Base-by-base conservation (phyloP, 2,888 invertebrate genomes). In the Odontomyia ornata region DNA sequence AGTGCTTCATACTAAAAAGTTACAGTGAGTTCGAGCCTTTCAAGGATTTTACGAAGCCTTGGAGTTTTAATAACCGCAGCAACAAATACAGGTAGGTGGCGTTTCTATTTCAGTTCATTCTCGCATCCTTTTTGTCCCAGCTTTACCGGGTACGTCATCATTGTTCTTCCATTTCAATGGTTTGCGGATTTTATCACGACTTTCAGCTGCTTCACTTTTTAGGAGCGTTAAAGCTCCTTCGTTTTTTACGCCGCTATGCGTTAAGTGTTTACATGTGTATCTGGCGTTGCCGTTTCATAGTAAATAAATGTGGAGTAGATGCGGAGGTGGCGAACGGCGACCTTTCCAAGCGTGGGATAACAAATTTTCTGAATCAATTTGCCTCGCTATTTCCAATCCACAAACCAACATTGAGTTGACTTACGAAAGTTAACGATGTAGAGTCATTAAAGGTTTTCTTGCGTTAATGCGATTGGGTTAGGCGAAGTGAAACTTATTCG, bases 61-160 rank as follows among this genome's bases (percentile, higher is more conserved):
- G 18, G 11, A 36, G 65, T 15, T 18, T 11, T 60, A 28, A 25
- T 27, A 15, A 25, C 36, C 21, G n/a, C 57, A 65, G 11, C 36
- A 15, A n/a, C 18, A 65, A 27, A 65, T 9, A 65, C 30, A 65
- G 65, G 65, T 65, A 36, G 65, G 65, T 65, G 65, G 18, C 11
- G 9, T 2, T 65, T n/a, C 18, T 13, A 36, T 65, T 65, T 9
- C 9, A 21, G 25, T 25, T 52, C 36, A 36, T 36, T 36, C 9
- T 36, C 36, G 9, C 36, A 9, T 52, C 3, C 52, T 52, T 15
- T 15, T 9, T 9, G 52, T 52, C 18, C 36, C 13, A 52, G 15
- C 52, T n/a, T 52, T 52, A 36, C 36, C 36, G 52, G 18, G 52
- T 52, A 52, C 57, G 9, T 9, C 57, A 60, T 60, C 57, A 60